phyloP scores from a whole-genome alignment of 2,797 vertebrate species.

The Brachyrhaphis roseni region DNA sequence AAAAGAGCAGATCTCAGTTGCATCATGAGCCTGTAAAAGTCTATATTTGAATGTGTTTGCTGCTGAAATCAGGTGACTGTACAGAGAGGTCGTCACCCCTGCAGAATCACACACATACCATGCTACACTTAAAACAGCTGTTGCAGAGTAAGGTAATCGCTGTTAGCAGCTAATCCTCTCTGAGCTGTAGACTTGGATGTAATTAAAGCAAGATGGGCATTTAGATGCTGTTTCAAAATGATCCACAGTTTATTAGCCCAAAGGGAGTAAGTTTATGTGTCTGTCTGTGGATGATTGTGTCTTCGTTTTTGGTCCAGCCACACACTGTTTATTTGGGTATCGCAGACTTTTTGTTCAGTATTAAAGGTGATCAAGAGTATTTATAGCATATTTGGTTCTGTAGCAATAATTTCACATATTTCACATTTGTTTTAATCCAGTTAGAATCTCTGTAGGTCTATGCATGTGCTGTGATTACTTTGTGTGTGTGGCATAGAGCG shows the following conservation, averaged over 20 bases:
- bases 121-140: slow-evolving; percentile 68
- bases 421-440: slow-evolving; percentile 38
- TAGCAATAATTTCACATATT: slow-evolving; percentile 38
- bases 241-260: slow-evolving; percentile 67
- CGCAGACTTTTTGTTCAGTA: slow-evolving; percentile 78
- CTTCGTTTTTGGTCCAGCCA: slow-evolving; percentile 45
- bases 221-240: slow-evolving; percentile 71
- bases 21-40: slow-evolving; percentile 36
- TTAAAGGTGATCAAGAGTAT: slow-evolving; percentile 62
- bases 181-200: slow-evolving; percentile 59
- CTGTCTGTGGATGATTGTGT: slow-evolving; percentile 39
- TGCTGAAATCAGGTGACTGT: slow-evolving; percentile 42
- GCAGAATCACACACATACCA: slow-evolving; percentile 35
- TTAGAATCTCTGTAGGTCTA: slow-evolving; percentile 32
- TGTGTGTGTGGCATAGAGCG: slow-evolving; percentile 60
- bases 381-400: slow-evolving; percentile 25
- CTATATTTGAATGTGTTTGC: slow-evolving; percentile 49
- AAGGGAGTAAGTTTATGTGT: slow-evolving; percentile 45
- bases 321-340: slow-evolving; percentile 72
- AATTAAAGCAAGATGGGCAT: slow-evolving; percentile 72
- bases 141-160: slow-evolving; percentile 70
- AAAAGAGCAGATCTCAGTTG: slow-evolving; percentile 27
- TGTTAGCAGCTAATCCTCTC: slow-evolving; percentile 61
- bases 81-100: slow-evolving; percentile 55
- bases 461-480: slow-evolving; percentile 37